Base-by-base conservation (phyloP, 2,888 invertebrate genomes). In the Xiphydria camelus region DNA sequence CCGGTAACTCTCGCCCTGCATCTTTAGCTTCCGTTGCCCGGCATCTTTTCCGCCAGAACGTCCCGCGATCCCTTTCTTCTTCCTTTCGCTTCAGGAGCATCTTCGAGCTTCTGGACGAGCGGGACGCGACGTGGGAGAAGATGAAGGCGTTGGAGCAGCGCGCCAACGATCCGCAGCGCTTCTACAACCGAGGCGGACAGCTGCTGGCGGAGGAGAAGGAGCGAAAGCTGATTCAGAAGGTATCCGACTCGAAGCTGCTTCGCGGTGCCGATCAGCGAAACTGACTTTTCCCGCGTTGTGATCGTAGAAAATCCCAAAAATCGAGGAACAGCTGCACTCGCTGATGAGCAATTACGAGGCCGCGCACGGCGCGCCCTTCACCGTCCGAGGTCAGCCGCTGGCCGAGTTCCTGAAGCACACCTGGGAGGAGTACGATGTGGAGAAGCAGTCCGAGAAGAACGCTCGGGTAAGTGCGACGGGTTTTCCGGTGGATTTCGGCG, bases 101-200 rank as follows among this genome's bases (percentile, higher is more conserved):
- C 33, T 87, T 84, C 61, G 80, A 83, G 0, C 70, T 89, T 47
- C 78, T 89, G 10, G 76, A 80, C 9, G 83, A 85, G 45, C 83
- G 90, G 34, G 82, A 85, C 50, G 77, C 82, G 22, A 77, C 91
- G 1, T 93, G 91, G 87, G 76, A 82, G 15, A 85, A 89, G 63
- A 86, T 89, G 83, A 78, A 83, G 2, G 87, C 88, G 47, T 73
- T 94, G 35, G 90, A 93, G 54, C 82, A 83, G 14, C 83, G 86
- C 39, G 87, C 89, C 0, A 82, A 83, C n/a, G 89, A 91, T 62
- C 89, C 91, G 0, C 86, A 87, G 53, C 82, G 94, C 1, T 91
- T 87, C 67, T 87, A 91, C 59, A 94, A 94, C 74, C 82, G 95
- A 23, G 94, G 94, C 0, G 93, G 94, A 0, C 88, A 90, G 55